Conservation (phyloP, 30 jellyfish, hydroid and myxozoan genomes). For the Sanderia malayensis region DNA sequence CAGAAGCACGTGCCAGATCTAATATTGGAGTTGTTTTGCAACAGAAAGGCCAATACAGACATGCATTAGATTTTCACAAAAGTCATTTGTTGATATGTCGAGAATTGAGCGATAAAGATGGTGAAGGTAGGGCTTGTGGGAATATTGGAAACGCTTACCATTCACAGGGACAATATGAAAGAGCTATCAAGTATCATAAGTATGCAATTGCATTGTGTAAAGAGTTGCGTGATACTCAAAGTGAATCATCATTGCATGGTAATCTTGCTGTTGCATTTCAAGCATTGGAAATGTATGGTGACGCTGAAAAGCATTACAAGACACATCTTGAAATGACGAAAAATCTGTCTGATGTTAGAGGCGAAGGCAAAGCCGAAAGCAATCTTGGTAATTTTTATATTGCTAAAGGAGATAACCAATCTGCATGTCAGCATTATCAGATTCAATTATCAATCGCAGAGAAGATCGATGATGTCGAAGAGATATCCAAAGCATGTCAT, state of each 20-base stretch:
- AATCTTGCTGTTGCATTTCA: constrained; percentile 94
- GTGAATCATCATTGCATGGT: constrained; percentile 88
- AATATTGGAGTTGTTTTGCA: constrained; percentile 87
- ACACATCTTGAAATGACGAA: constrained; percentile 67
- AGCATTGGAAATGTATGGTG: constrained; percentile 69
- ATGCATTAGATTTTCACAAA: constrained; percentile 84
- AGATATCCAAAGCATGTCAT: constrained; percentile 87
- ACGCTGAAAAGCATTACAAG: constrained; percentile 79
- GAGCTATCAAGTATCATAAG: constrained; percentile 86
- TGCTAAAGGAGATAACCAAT: constrained; percentile 36
- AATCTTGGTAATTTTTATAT: constrained; percentile 85
- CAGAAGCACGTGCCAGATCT: constrained; percentile 91
- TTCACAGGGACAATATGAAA: constrained; percentile 75
- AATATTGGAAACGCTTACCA: constrained; percentile 95
- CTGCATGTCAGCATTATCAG: constrained; percentile 70
- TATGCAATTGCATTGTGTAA: constrained; percentile 69
- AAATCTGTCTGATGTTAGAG: constrained; percentile 42
- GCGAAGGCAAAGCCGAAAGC: constrained; percentile 94
- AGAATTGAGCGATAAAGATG: constrained; percentile 86
- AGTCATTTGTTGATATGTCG: constrained; percentile 71
- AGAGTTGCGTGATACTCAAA: constrained; percentile 64
- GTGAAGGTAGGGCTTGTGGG: constrained; percentile 96
- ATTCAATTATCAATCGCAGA: constrained; percentile 69
- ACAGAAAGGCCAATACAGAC: constrained; percentile 76
- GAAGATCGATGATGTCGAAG: constrained; percentile 50